phyloP scores from a whole-genome alignment of 2,797 vertebrate species.

The Petrocephalus sullivani region DNA sequence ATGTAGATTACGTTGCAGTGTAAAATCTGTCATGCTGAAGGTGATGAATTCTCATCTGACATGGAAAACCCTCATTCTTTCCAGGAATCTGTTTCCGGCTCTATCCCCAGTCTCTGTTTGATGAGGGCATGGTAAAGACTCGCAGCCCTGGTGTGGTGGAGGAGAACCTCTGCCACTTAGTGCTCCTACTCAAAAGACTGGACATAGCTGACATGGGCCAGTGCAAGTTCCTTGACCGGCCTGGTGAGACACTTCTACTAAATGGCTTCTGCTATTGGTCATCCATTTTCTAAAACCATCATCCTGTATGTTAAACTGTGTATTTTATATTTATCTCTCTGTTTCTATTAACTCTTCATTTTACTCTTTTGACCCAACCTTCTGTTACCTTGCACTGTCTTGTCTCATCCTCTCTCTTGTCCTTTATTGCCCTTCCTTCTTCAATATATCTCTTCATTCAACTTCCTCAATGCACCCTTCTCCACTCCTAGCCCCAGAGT shows the following conservation, averaged over 20 bases:
- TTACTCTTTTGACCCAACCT: not conserved
- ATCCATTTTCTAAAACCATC: not conserved
- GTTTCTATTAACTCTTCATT: not conserved
- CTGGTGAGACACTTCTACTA: constrained; percentile 60
- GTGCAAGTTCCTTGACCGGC: constrained; percentile 88
- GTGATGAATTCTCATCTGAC: not conserved
- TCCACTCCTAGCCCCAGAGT: constrained; percentile 72
- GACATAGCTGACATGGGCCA: constrained; percentile 91
- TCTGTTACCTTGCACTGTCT: not conserved
- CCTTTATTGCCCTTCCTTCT: not conserved
- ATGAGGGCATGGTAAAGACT: constrained; percentile 61
- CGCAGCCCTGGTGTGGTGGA: constrained; percentile 72
- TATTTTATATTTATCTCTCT: not conserved
- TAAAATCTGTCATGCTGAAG: not conserved
- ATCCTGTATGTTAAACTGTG: not conserved
- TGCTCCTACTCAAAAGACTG: constrained; percentile 85
- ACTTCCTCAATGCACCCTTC: not conserved
- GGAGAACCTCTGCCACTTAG: constrained; percentile 80
- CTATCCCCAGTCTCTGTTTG: constrained; percentile 68
- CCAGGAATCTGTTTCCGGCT: constrained; percentile 82
- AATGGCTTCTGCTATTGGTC: not conserved
- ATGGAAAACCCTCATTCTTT: not conserved
- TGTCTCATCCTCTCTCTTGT: not conserved
- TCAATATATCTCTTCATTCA: not conserved
- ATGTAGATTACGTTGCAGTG: not conserved